Evolutionary conservation across 2,888 invertebrate genomes (phyloP), one percentile per base, ranked within the genome.

Genomic region (Pristionchus mayeri): DNA sequence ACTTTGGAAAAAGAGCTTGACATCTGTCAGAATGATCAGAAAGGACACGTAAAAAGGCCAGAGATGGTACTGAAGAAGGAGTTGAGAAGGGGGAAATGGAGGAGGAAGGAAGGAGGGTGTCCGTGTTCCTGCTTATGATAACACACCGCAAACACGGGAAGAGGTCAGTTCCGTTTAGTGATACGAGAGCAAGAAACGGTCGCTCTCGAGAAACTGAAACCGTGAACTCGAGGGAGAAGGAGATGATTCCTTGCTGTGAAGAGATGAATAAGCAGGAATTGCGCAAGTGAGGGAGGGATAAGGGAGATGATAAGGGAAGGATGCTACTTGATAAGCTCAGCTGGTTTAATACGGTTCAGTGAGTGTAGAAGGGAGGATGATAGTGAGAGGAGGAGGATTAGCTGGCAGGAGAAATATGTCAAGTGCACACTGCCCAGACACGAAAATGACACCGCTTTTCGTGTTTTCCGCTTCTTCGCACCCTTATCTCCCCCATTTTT

Each of bases 301-400:
- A 71, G 27, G 60, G 30, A 34, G 16, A 63, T 71, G 71, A 71
- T 71, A 71, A 34, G 67, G 37, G 67, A 67, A 67, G 67, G 71
- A 71, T 24, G 71, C 71, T 71, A 71, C 71, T 71, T 71, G 71
- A 71, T 40, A 71, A 40, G 71, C 37, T 21, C 21, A 71, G 71
- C 71, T 71, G 71, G 71, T 71, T 71, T 71, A 40, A 71, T 24
- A 63, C 18, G 71, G 71, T 71, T 71, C n/a, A 71, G 11, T 71
- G 67, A 67, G 67, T 37, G 27, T 67, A 21, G 76, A 48, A 76
- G 44, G 18, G 71, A 71, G 71, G 71, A 71, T 37, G 37, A 24
- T 13, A 37, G 30, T 40, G 71, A 71, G 21, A 40, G 40, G 24
- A 24, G 24, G 40, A 71, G 24, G 71, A 71, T 71, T 71, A 71